Percentiles rank a stretch among this genome's conserved stretches.
Conservation (phyloP, 2,797 vertebrate species). For the Tapera naevia region DNA sequence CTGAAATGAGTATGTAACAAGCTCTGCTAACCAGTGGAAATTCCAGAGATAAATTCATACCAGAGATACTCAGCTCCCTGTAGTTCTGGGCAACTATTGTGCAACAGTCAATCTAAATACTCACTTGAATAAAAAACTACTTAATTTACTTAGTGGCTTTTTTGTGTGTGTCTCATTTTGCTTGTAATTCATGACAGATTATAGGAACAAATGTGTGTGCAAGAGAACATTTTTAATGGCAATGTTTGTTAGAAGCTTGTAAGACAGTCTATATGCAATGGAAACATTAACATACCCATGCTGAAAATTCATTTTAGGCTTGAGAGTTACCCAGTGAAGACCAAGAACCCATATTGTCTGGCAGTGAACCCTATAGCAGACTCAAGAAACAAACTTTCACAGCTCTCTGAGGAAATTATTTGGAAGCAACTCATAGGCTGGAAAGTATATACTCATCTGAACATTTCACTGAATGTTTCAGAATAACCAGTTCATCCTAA, state of each 20-base stretch:
- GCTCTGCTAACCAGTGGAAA: background rate
- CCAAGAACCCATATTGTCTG: background rate
- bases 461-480: background rate
- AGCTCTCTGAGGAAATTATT: background rate
- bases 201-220: background rate
- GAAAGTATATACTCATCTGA: background rate
- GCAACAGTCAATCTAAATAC: background rate
- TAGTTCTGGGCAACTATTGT: background rate
- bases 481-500: background rate
- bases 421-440: background rate
- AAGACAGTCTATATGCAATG: background rate
- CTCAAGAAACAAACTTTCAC: background rate
- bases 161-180: background rate
- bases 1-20: slow-evolving; percentile 1
- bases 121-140: slow-evolving; percentile 2
- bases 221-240: background rate
- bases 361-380: background rate
- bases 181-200: background rate
- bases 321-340: background rate
- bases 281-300: background rate
- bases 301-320: background rate
- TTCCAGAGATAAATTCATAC: slow-evolving; percentile 34
- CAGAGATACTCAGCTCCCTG: background rate
- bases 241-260: background rate
- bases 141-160: background rate